Evolutionary conservation across 2,888 invertebrate species (phyloP).

Genomic region (Lymantria monacha): DNA sequence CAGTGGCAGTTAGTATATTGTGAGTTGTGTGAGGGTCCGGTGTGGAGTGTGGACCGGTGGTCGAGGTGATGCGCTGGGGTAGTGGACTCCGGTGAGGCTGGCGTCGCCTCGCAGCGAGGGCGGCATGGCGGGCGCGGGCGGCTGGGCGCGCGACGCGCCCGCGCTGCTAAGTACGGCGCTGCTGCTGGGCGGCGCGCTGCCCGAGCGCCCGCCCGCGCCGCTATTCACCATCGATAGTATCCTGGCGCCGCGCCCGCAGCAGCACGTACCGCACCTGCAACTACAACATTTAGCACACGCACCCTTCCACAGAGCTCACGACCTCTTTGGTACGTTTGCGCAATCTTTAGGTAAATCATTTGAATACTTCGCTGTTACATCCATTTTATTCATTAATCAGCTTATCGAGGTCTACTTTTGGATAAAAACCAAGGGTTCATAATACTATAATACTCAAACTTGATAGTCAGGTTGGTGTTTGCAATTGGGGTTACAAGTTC

Average conservation of each 20-base stretch:
- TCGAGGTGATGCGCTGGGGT: constrained; percentile 11
- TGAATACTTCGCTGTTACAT: background rate
- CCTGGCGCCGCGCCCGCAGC: constrained; percentile 87
- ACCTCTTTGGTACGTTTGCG: constrained; percentile 88
- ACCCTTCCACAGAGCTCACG: constrained; percentile 87
- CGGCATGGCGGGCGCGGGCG: constrained; percentile 63
- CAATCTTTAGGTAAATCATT: constrained; percentile 22
- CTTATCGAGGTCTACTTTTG: background rate
- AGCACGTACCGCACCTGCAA: constrained; percentile 81
- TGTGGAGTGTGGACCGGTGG: constrained; percentile 9
- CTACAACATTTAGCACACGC: constrained; percentile 83
- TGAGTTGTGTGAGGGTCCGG: no score
- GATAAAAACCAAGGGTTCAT: background rate
- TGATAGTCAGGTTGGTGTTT: no score
- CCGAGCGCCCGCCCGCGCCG: constrained; percentile 77
- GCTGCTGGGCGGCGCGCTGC: constrained; percentile 74
- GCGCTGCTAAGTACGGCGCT: constrained; percentile 77
- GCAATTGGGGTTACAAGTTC: no score
- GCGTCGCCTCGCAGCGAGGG: constrained; percentile 60
- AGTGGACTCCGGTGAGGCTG: constrained; percentile 35
- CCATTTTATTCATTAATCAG: background rate
- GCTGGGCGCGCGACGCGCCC: constrained; percentile 71
- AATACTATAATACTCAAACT: no score
- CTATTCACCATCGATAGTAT: constrained; percentile 94
- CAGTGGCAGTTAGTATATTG: no score